These are phyloP conservation scores for Patella vulgata DNA, from an alignment of 1,140 invertebrate genomes.

Conservation along the genomic window DNA sequence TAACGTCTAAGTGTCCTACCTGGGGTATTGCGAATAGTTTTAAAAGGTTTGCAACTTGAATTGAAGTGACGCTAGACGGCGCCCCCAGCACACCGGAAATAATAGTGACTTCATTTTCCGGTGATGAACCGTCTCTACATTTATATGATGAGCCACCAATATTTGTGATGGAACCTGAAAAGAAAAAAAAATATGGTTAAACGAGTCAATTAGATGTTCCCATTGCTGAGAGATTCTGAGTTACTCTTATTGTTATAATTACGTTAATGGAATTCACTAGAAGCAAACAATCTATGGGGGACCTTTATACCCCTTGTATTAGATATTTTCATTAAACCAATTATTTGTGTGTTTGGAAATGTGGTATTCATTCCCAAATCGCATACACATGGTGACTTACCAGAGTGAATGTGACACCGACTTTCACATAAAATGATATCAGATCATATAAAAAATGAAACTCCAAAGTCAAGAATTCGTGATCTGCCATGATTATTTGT, in stretches of 20 bases:
- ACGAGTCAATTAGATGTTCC: no score
- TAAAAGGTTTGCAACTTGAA: slow-evolving; percentile 94
- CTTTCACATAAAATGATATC: no score
- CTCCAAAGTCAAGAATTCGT: no score
- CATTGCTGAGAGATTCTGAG: not conserved
- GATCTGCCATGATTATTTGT: no score
- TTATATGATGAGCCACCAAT: slow-evolving; percentile 87
- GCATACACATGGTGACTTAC: no score
- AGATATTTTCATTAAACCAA: slow-evolving; percentile 2
- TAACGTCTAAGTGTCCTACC: no score
- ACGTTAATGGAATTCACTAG: not conserved
- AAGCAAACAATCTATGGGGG: not conserved
- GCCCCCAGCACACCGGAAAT: slow-evolving; percentile 97
- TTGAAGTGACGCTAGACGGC: slow-evolving; percentile 93
- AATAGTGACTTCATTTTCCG: slow-evolving; percentile 84
- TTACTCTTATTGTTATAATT: not conserved
- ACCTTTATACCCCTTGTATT: not conserved
- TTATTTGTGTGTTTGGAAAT: no score
- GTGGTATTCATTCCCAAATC: no score
- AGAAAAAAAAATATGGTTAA: not conserved
- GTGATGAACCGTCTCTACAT: slow-evolving; percentile 80
- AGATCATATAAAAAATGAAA: no score
- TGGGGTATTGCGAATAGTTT: slow-evolving; percentile 95
- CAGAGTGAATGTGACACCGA: no score
- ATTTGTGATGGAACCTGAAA: slow-evolving; percentile 91